A percentile compares a stretch with the other conserved stretches of the same genome.
phyloP scores from a whole-genome alignment of 2,888 invertebrate genomes.

The Parnassius orleans region DNA sequence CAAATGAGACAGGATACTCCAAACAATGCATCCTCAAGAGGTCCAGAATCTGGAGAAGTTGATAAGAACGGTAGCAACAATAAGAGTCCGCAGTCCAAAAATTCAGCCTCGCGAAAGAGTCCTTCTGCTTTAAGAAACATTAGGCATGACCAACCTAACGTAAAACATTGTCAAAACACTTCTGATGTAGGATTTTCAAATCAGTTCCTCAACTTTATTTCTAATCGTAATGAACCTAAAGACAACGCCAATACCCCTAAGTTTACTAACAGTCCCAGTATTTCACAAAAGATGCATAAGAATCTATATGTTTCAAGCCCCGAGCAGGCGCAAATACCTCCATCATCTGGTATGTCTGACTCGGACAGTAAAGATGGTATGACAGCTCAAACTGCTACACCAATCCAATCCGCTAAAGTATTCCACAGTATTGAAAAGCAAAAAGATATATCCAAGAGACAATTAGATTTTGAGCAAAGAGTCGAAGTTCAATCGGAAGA shows the following conservation, averaged over 20 bases:
- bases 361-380: slow-evolving; percentile 75
- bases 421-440: slow-evolving; percentile 62
- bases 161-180: slow-evolving; percentile 64
- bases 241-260: slow-evolving; percentile 79
- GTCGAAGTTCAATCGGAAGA: slow-evolving; percentile 73
- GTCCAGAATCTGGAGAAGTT: slow-evolving; percentile 40
- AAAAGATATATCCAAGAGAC: slow-evolving; percentile 74
- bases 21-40: slow-evolving; percentile 38
- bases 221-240: slow-evolving; percentile 76
- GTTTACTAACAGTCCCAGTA: slow-evolving; percentile 74
- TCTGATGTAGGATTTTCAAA: slow-evolving; percentile 74
- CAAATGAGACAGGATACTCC: slow-evolving; percentile 48
- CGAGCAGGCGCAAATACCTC: slow-evolving; percentile 75
- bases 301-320: slow-evolving; percentile 77
- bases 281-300: slow-evolving; percentile 77
- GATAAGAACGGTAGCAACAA: slow-evolving; percentile 48
- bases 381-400: slow-evolving; percentile 67
- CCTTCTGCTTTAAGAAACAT: slow-evolving; percentile 67
- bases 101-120: slow-evolving; percentile 50
- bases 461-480: slow-evolving; percentile 73
- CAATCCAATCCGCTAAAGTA: slow-evolving; percentile 71
- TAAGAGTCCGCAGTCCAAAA: slow-evolving; percentile 48
- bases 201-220: slow-evolving; percentile 73
- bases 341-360: slow-evolving; percentile 74
- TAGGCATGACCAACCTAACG: slow-evolving; percentile 69